Evolutionary conservation across 1,140 invertebrate genomes (phyloP).

Genomic region (Sycobia sp.): DNA sequence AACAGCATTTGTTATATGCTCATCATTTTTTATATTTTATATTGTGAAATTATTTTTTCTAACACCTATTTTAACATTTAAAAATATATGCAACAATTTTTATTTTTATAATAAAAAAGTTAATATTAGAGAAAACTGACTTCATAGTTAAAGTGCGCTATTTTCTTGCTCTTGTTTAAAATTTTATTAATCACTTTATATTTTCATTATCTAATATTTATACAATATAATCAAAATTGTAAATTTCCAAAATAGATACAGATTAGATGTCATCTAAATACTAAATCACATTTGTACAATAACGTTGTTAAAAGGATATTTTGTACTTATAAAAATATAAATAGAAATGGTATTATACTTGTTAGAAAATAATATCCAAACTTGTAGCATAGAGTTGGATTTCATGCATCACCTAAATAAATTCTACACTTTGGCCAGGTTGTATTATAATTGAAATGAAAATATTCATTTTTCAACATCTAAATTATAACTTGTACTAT

Average conservation of each 20-base stretch:
- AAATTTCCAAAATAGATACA: too few relatives aligned
- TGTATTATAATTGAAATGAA: neutral
- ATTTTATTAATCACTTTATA: constrained; percentile 7
- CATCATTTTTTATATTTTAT: neutral
- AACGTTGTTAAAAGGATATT: constrained; percentile 22
- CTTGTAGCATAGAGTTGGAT: constrained; percentile 10
- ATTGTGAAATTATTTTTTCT: neutral
- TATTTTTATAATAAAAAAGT: neutral
- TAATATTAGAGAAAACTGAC: neutral
- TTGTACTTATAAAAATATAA: constrained; percentile 16
- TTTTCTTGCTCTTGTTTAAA: too few relatives aligned
- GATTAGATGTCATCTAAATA: too few relatives aligned
- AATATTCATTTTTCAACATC: too few relatives aligned
- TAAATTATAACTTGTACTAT: too few relatives aligned
- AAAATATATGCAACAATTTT: constrained; percentile 11
- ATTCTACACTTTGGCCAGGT: neutral
- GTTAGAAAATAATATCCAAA: constrained; percentile 14
- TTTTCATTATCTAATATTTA: constrained; percentile 14
- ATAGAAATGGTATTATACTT: constrained; percentile 20
- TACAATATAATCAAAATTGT: too few relatives aligned
- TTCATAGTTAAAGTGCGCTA: neutral
- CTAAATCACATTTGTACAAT: constrained; percentile 22
- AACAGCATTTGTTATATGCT: constrained; percentile 22
- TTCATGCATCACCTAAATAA: constrained; percentile 5
- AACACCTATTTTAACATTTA: too few relatives aligned